Evolutionary conservation across 2,888 invertebrate genomes (phyloP).

Genomic region (Nemotelus nigrinus): DNA sequence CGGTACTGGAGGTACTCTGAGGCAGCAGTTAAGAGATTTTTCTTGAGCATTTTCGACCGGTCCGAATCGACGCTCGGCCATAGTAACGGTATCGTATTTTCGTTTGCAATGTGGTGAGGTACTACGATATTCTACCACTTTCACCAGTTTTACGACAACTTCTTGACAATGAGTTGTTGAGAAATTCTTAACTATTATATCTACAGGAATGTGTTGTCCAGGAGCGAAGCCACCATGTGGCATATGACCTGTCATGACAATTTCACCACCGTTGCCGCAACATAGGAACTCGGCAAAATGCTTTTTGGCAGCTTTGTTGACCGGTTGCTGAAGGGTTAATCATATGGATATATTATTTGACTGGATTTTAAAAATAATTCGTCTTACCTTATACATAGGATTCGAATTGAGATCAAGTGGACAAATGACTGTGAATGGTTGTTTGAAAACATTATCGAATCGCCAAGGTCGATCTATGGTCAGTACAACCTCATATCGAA

Average conservation of each 20-base stretch:
- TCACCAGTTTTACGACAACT: conserved; percentile 69
- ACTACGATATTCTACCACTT: conserved; percentile 63
- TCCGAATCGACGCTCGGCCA: conserved; percentile 63
- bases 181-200: conserved; percentile 76
- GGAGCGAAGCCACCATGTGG: conserved; percentile 78
- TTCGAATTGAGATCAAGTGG: conserved; percentile 79
- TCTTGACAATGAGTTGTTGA: conserved; percentile 72
- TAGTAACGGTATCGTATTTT: background rate
- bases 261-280: conserved; percentile 75
- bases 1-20: conserved; percentile 74
- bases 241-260: conserved; percentile 70
- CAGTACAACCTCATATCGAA: conserved; percentile 78
- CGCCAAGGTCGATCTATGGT: conserved; percentile 82
- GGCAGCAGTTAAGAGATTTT: conserved; percentile 69
- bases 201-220: conserved; percentile 75
- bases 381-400: conserved; percentile 69
- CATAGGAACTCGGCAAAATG: conserved; percentile 67
- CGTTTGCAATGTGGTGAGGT: conserved; percentile 9
- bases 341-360: background rate
- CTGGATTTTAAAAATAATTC: background rate
- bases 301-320: conserved; percentile 72
- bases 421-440: conserved; percentile 77
- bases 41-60: conserved; percentile 68
- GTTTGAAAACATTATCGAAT: conserved; percentile 78
- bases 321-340: conserved; percentile 66